These are phyloP conservation scores for Scaptodrosophila lebanonensis DNA, from an alignment of 1,140 invertebrate species.

Conservation along the genomic window DNA sequence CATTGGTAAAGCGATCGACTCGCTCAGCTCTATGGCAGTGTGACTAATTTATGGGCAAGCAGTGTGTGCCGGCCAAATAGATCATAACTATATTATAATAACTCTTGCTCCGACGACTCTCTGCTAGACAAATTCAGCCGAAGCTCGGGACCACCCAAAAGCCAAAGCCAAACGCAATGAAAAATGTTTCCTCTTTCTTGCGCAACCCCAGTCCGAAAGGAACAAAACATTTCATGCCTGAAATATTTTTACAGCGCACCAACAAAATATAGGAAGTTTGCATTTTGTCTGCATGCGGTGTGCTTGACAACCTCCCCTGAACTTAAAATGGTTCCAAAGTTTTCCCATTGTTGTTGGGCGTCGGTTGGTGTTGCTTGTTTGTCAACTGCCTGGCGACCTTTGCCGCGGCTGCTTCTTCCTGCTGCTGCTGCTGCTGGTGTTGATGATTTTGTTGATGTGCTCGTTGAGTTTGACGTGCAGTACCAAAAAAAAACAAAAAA, in stretches of 20 bases:
- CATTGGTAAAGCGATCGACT: constrained; percentile 26
- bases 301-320: constrained; percentile 48
- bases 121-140: constrained; percentile 62
- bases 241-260: not conserved
- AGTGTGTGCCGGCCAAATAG: constrained; percentile 39
- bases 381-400: constrained; percentile 62
- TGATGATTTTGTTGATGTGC: constrained; percentile 71
- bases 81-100: constrained; percentile 66
- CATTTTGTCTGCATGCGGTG: constrained; percentile 57
- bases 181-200: not conserved
- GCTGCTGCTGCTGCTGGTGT: constrained; percentile 50
- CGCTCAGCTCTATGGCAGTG: constrained; percentile 24
- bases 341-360: constrained; percentile 2
- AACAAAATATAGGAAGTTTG: constrained; percentile 44
- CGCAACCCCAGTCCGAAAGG: not conserved
- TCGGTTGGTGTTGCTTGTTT: constrained; percentile 74
- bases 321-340: not conserved
- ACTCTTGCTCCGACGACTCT: constrained; percentile 63
- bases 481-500: too few relatives aligned
- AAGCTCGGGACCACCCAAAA: constrained; percentile 53
- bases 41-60: constrained; percentile 60
- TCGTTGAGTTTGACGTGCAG: constrained; percentile 59
- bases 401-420: constrained; percentile 18
- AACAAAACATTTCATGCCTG: constrained; percentile 32
- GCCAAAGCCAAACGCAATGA: constrained; percentile 19